These are phyloP conservation scores for Druon quercuslanigerum DNA, from an alignment of 1,140 invertebrate species.

Conservation along the genomic window DNA sequence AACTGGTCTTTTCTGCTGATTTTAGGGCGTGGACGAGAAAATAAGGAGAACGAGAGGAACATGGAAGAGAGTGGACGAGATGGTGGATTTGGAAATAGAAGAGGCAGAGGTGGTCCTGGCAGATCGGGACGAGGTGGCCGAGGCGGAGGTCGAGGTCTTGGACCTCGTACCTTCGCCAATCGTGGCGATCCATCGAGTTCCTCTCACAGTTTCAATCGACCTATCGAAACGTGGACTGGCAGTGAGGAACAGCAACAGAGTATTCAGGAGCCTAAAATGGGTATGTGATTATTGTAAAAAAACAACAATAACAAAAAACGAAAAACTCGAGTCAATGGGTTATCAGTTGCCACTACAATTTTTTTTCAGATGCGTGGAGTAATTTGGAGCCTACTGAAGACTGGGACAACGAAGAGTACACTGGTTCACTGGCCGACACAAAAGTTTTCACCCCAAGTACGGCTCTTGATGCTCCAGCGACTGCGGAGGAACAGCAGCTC, in stretches of 20 bases:
- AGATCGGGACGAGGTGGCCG: slow-evolving; percentile 76
- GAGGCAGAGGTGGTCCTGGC: slow-evolving; percentile 77
- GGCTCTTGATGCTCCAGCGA: slow-evolving; percentile 59
- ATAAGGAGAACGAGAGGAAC: slow-evolving; percentile 79
- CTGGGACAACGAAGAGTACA: slow-evolving; percentile 97
- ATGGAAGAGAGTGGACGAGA: slow-evolving; percentile 72
- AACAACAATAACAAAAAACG: too few species aligned
- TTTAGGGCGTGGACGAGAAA: slow-evolving; percentile 78
- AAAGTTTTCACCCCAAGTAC: slow-evolving; percentile 92
- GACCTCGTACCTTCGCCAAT: slow-evolving; percentile 75
- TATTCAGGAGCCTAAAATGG: slow-evolving; percentile 70
- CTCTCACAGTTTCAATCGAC: slow-evolving; percentile 69
- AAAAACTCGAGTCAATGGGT: background rate
- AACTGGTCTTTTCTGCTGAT: slow-evolving; percentile 32
- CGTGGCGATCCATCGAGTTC: slow-evolving; percentile 68
- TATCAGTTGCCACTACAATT: background rate
- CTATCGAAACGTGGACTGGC: slow-evolving; percentile 74
- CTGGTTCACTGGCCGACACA: slow-evolving; percentile 93
- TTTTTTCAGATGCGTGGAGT: slow-evolving; percentile 79
- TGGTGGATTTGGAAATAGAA: slow-evolving; percentile 72
- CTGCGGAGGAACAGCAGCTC: slow-evolving; percentile 61
- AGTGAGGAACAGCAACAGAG: slow-evolving; percentile 71
- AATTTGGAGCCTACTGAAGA: slow-evolving; percentile 85
- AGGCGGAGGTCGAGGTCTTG: slow-evolving; percentile 78
- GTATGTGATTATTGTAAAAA: slow-evolving; percentile 46